Base-by-base conservation (phyloP, 2,888 invertebrate genomes). In the Caenorhabditis imperialis region DNA sequence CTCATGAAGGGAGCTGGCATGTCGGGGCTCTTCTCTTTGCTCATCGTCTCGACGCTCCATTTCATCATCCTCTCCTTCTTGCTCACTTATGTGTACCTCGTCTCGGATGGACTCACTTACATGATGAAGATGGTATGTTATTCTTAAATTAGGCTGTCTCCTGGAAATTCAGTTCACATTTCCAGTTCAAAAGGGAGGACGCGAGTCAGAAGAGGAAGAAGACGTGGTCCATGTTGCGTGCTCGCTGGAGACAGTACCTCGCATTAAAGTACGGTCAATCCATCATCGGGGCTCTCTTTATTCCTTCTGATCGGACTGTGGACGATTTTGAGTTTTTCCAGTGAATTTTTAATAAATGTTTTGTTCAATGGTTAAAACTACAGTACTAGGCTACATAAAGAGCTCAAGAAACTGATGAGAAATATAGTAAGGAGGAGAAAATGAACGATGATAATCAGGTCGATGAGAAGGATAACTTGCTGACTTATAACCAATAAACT, bases 181-280 rank as follows among this genome's bases (percentile, higher is more conserved):
- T 30, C 44, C 55, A 63, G 63, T 42, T 65, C 20, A 20, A 42
- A 20, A 48, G 40, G 27, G 38, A 48, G 14, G 25, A 22, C 22
- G 38, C 23, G 8, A 30, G 23, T 1, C 23, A 37, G n/a, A 23
- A 38, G 16, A 48, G 37, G 48, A 30, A 35, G 5, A 1, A 50
- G 20, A 42, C 40, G 16, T 5, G 22, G 1, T 27, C 37, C 2
- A 54, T 40, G 8, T 37, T 65, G 16, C 16, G 16, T 33, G 22
- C 23, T n/a, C 55, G 65, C 5, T 65, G 65, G 65, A 40, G 38
- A 35, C 48, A 65, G 35, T 65, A 55, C 48, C 20, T 65, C 25
- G 33, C 33, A 1, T 30, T 65, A 14, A 40, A 55, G 5, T 23
- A 18, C 3, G 10, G 44, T 14, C 48, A 65, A 27, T 55, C 48